Evolutionary conservation across 2,888 invertebrate species (phyloP), one percentile per base, ranked within the genome.

Genomic region (Ypsolopha scabrella): DNA sequence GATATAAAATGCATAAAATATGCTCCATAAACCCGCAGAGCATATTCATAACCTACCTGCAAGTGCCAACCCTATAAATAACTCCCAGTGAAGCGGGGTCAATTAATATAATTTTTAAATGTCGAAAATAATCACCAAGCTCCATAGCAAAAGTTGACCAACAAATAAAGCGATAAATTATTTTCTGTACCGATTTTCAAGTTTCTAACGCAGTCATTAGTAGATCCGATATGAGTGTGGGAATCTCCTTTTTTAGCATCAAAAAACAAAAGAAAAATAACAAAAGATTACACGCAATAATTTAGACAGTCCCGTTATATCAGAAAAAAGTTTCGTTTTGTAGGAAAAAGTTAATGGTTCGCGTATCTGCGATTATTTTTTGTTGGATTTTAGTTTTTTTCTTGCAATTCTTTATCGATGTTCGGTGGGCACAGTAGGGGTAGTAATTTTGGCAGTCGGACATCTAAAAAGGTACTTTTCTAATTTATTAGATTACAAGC

Each of bases 221-320:
- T 9, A 7, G 33, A 33, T 38, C 11, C 49, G 53, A 54, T 73
- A 67, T 65, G 57, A 73, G 68, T 76, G 80, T 80, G 80, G 77
- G 80, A 80, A 80, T 61, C 55, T 10, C n/a, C 58, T 63, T 70
- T 70, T 72, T 70, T 65, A 65, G 50, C 51, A 44, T 13, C 33
- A 57, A 63, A 70, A 62, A 68, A 72, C 69, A 70, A 75, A 76
- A 73, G 68, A 68, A 68, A 72, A 53, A 37, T 58, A 57, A 74
- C 73, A 74, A 75, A 80, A 80, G 79, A 80, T 81, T 82, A 81
- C 74, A 80, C 76, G 79, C 80, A 75, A 77, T 81, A 81, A 81
- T 81, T 80, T 77, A 67, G 63, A 60, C 57, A 66, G 67, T 76
- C 71, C 82, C 81, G 82, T 81, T 82, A 81, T 68, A 63, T 63